Percentiles rank a stretch among this genome's conserved stretches.
phyloP scores from a whole-genome alignment of 2,888 invertebrate species.

The Thelaira solivaga region DNA sequence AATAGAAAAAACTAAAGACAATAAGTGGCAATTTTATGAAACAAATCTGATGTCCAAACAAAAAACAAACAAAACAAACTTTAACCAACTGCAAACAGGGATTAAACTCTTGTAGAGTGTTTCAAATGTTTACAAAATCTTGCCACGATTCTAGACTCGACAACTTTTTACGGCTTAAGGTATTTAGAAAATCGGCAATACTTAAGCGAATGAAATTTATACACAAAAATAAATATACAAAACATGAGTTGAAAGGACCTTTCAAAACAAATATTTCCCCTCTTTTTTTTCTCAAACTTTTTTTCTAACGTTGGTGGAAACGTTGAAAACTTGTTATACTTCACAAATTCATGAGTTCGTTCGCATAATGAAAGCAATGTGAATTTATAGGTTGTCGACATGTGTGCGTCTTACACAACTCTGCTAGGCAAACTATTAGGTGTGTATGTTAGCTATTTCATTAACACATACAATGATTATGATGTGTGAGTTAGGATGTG shows the following conservation, averaged over 20 bases:
- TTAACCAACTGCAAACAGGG: background rate
- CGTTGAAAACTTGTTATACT: slow-evolving; percentile 1
- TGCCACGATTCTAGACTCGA: slow-evolving; percentile 32
- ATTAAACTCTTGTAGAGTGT: slow-evolving; percentile 10
- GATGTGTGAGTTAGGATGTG: background rate
- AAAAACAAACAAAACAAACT: slow-evolving; percentile 1
- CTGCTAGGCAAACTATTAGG: too few species aligned
- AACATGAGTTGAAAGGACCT: slow-evolving; percentile 24
- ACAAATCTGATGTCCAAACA: background rate
- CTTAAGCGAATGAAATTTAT: background rate
- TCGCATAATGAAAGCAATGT: slow-evolving; percentile 37
- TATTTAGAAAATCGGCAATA: background rate
- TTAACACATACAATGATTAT: slow-evolving; percentile 22
- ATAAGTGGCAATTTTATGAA: slow-evolving; percentile 1
- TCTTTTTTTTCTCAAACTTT: too few species aligned
- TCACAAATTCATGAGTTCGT: slow-evolving; percentile 36
- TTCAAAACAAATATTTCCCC: too few species aligned
- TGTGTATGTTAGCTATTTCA: slow-evolving; percentile 31
- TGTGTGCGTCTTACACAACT: too few species aligned
- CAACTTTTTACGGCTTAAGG: slow-evolving; percentile 44
- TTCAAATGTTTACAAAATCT: slow-evolving; percentile 35
- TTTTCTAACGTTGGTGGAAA: slow-evolving; percentile 21
- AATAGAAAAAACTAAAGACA: background rate
- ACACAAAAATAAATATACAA: background rate
- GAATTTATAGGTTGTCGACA: slow-evolving; percentile 1